Percentiles rank a stretch among this genome's conserved stretches.
These are phyloP conservation scores for Nylanderia fulva DNA, from an alignment of 1,140 invertebrate genomes.

Conservation along the genomic window DNA sequence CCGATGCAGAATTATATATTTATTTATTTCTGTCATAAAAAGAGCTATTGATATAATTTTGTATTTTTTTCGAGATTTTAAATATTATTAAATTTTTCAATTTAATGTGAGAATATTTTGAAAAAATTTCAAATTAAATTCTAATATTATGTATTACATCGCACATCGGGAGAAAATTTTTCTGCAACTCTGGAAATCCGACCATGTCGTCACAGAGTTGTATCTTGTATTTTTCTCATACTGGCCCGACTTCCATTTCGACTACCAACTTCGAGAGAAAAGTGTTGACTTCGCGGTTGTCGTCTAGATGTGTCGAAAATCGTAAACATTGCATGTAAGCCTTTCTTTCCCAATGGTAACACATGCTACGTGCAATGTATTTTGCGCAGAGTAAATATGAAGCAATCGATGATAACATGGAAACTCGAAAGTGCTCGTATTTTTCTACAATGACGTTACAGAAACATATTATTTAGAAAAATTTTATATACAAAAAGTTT, in stretches of 20 bases:
- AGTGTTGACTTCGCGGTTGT: conserved; percentile 25
- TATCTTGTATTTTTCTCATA: background rate
- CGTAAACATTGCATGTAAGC: conserved; percentile 36
- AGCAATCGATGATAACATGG: background rate
- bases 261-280: conserved; percentile 36
- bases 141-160: too few relatives aligned
- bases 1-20: too few relatives aligned
- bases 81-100: too few relatives aligned
- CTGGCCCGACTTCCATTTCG: background rate
- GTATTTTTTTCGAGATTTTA: too few relatives aligned
- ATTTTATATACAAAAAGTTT: background rate
- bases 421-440: conserved; percentile 26
- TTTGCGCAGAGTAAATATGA: conserved; percentile 1
- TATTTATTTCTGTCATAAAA: too few relatives aligned
- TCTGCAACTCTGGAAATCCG: background rate
- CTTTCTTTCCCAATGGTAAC: background rate
- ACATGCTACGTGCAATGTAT: background rate
- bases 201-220: background rate
- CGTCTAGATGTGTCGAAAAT: conserved; percentile 8
- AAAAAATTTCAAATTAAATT: too few relatives aligned
- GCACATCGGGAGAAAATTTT: background rate
- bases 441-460: conserved; percentile 21
- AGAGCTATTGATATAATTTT: too few relatives aligned
- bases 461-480: background rate
- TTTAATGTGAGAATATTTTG: too few relatives aligned